Conservation (phyloP, 2,888 invertebrate genomes). For the Apamea sordens region DNA sequence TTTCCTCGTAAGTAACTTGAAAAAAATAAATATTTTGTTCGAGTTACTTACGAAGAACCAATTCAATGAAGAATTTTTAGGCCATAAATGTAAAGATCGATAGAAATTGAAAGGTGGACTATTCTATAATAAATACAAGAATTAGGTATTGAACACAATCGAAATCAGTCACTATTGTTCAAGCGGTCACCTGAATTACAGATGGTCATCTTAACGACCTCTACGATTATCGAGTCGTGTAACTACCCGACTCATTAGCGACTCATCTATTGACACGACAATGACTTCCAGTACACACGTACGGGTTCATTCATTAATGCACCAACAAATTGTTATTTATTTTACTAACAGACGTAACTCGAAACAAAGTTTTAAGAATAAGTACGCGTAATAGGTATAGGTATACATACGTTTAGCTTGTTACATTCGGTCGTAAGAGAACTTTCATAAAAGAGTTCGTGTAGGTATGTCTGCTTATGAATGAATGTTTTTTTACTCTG, state of each 20-base stretch:
- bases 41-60: not conserved
- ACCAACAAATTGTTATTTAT: constrained; percentile 47
- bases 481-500: constrained; percentile 28
- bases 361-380: constrained; percentile 31
- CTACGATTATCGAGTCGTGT: constrained; percentile 18
- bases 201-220: constrained; percentile 46
- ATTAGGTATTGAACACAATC: constrained; percentile 23
- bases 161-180: constrained; percentile 5
- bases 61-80: not conserved
- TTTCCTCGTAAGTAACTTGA: too few relatives aligned
- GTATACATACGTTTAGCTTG: not conserved
- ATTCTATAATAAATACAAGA: not conserved
- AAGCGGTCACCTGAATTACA: constrained; percentile 36
- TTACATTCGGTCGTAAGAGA: not conserved
- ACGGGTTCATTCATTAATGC: constrained; percentile 55
- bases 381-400: not conserved
- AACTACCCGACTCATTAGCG: constrained; percentile 46
- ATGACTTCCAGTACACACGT: constrained; percentile 38
- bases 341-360: constrained; percentile 47
- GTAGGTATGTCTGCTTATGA: constrained; percentile 18
- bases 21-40: not conserved
- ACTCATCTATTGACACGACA: constrained; percentile 47
- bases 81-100: not conserved
- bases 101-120: not conserved
- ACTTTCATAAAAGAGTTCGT: constrained; percentile 12